These are phyloP conservation scores for Campoletis raptor DNA, from an alignment of 2,888 invertebrate genomes.

Conservation along the genomic window DNA sequence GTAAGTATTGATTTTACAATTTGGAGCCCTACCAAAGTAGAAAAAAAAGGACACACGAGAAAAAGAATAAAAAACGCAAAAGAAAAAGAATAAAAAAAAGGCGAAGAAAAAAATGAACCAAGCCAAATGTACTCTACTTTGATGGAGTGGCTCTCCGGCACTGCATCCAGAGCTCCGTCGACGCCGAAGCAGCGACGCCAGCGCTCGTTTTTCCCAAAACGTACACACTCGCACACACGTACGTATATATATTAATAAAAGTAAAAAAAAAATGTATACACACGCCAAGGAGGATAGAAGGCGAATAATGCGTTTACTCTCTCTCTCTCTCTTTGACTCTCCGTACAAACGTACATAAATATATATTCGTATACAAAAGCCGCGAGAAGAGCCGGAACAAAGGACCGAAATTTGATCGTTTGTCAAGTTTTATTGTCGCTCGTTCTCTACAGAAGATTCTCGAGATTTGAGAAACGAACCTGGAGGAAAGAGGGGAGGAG, in stretches of 20 bases:
- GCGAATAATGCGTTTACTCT: conserved; percentile 40
- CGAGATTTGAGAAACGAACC: conserved; percentile 48
- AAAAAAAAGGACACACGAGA: conserved; percentile 81
- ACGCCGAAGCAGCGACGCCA: conserved; percentile 60
- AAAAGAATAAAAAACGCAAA: conserved; percentile 54
- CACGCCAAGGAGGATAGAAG: background rate
- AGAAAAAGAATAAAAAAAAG: conserved; percentile 13
- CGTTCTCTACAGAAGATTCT: conserved; percentile 62
- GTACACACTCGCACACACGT: conserved; percentile 20
- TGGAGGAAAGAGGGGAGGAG: background rate
- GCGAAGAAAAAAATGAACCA: conserved; percentile 71
- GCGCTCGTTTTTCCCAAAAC: conserved; percentile 44
- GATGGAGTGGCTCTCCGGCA: conserved; percentile 82
- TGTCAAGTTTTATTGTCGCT: conserved; percentile 82
- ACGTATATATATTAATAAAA: conserved; percentile 14
- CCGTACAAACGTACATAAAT: conserved; percentile 12
- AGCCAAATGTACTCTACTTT: conserved; percentile 84
- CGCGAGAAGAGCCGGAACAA: conserved; percentile 74
- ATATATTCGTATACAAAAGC: background rate
- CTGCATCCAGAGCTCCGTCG: conserved; percentile 58
- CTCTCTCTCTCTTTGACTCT: background rate
- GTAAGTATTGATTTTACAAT: conserved; percentile 85
- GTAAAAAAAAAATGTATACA: background rate
- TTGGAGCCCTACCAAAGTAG: conserved; percentile 84
- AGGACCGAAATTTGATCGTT: conserved; percentile 83